phyloP scores from a whole-genome alignment of 2,113 vertebrate genomes.

The Terrapene triunguis region DNA sequence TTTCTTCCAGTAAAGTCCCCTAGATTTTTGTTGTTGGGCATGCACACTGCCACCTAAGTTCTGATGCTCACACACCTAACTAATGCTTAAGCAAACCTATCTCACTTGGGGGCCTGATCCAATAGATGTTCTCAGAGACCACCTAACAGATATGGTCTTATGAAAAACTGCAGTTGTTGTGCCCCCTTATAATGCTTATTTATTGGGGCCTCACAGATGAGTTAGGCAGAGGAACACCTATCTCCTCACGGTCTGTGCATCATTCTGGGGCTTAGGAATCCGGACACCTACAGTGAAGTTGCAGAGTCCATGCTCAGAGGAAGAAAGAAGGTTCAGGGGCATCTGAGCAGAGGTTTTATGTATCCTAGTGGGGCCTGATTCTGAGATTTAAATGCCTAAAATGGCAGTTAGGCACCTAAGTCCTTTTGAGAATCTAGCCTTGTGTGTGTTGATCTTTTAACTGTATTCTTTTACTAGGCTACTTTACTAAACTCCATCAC shows the following conservation, averaged over 20 bases:
- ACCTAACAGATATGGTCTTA: not conserved
- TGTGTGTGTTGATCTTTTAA: not conserved
- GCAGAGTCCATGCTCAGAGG: not conserved
- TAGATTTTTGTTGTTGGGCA: not conserved
- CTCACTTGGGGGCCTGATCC: not conserved
- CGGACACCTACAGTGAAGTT: not conserved
- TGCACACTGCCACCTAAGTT: not conserved
- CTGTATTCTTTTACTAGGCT: not conserved
- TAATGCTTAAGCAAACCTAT: not conserved
- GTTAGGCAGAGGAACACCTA: not conserved
- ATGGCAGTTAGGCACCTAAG: not conserved
- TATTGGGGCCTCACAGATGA: not conserved
- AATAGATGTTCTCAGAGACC: not conserved
- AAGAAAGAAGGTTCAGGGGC: not conserved
- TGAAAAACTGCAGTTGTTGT: not conserved
- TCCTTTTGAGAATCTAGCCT: not conserved
- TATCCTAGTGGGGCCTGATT: not conserved
- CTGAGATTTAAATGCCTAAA: not conserved
- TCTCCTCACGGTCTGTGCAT: not conserved
- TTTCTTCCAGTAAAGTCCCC: not conserved
- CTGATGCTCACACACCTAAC: not conserved
- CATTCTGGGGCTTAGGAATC: not conserved
- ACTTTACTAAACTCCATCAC: not conserved
- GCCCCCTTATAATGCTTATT: not conserved
- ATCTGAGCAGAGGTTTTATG: not conserved